Percentiles rank a stretch among this genome's conserved stretches.
Evolutionary conservation across 2,888 invertebrate species (phyloP).

Genomic region (Eulithis testata): DNA sequence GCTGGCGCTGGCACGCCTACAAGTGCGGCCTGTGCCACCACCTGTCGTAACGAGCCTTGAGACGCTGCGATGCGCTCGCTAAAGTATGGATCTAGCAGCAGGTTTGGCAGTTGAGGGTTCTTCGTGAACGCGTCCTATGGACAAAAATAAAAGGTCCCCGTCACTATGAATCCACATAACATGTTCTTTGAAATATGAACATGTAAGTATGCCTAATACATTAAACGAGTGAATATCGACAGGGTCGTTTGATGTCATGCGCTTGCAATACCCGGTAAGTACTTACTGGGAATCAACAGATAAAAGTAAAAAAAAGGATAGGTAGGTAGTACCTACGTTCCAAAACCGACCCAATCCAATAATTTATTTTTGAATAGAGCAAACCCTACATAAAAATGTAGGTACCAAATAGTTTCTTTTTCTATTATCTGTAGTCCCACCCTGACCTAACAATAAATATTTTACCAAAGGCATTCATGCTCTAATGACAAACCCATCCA

Average conservation of each 20-base stretch:
- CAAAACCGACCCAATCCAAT: slow-evolving; percentile 1
- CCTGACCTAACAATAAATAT: slow-evolving; percentile 11
- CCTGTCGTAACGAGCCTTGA: slow-evolving; percentile 94
- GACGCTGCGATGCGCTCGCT: slow-evolving; percentile 91
- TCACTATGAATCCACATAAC: too few species aligned
- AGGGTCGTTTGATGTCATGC: neutral
- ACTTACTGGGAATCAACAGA: neutral
- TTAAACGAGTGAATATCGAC: neutral
- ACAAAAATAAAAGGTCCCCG: neutral
- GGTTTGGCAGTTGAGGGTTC: slow-evolving; percentile 93
- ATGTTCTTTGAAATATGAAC: neutral
- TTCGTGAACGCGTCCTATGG: slow-evolving; percentile 93
- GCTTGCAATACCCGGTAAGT: too few species aligned
- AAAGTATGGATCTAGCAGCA: slow-evolving; percentile 97
- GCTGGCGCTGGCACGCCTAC: slow-evolving; percentile 98
- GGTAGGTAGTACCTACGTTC: neutral
- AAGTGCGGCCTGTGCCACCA: slow-evolving; percentile 88
- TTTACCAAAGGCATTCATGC: slow-evolving; percentile 4
- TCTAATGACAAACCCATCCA: slow-evolving; percentile 15
- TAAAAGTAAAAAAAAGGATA: neutral
- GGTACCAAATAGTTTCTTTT: slow-evolving; percentile 17
- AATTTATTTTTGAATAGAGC: slow-evolving; percentile 3
- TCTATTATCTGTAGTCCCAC: slow-evolving; percentile 8
- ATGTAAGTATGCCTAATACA: neutral
- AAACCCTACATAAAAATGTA: slow-evolving; percentile 12